Conservation (phyloP, 2,113 vertebrate species). For the Ellobius talpinus region DNA sequence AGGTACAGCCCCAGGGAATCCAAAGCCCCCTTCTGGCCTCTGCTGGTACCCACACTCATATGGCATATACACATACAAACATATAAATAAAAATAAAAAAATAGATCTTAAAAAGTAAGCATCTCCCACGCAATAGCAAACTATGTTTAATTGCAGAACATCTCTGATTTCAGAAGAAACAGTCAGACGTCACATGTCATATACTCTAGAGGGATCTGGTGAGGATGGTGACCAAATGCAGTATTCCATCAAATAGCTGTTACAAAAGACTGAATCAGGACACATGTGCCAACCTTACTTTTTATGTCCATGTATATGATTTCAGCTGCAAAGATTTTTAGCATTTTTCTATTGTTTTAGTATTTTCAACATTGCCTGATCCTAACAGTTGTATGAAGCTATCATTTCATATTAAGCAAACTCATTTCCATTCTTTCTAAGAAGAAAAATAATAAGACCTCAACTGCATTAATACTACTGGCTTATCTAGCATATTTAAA, state of each 20-base stretch:
- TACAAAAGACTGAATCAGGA: slow-evolving; percentile 5
- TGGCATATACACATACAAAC: neutral
- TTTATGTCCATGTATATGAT: slow-evolving; percentile 12
- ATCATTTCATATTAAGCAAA: slow-evolving; percentile 78
- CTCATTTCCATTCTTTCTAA: slow-evolving; percentile 73
- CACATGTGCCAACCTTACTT: slow-evolving; percentile 46
- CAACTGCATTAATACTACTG: slow-evolving; percentile 76
- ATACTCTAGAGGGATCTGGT: slow-evolving; percentile 12
- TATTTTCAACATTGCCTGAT: slow-evolving; percentile 73
- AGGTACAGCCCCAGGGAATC: neutral
- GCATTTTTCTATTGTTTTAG: slow-evolving; percentile 57
- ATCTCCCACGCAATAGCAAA: neutral
- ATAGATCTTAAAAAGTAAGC: neutral
- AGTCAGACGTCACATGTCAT: neutral
- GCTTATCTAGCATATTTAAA: slow-evolving; percentile 79
- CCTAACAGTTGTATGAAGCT: slow-evolving; percentile 71
- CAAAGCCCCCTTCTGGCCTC: neutral
- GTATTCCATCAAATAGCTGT: slow-evolving; percentile 43
- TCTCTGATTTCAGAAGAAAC: slow-evolving; percentile 15
- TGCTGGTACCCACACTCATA: too few species aligned
- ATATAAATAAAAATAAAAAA: neutral
- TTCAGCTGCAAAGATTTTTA: slow-evolving; percentile 65
- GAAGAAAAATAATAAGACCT: slow-evolving; percentile 81
- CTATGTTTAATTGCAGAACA: slow-evolving; percentile 59
- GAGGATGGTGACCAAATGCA: neutral